Base-by-base conservation (phyloP, 2,797 vertebrate species). In the Huso huso region DNA sequence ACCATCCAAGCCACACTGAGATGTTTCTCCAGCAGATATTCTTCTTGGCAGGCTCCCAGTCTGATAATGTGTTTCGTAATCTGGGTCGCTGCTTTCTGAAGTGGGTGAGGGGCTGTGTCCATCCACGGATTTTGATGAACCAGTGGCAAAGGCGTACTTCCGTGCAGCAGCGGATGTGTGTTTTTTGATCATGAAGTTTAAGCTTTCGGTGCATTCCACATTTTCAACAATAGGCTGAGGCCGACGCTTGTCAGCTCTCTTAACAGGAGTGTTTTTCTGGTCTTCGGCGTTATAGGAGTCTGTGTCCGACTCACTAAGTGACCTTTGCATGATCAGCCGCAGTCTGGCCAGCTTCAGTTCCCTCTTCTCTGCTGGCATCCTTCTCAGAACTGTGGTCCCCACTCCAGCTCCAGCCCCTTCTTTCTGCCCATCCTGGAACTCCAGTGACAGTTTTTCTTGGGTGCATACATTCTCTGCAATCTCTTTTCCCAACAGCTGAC, bases 261-360 rank as follows among this genome's bases (percentile, higher is more conserved):
- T 87, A 76, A 78, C 70, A 0, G 87, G 78, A 0, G 77, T 84
- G 50, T 83, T 89, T 77, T 93, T 94, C 49, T 89, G 86, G 8
- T 97, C 95, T 73, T 98, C 95, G 0, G 89, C 84, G 5, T 90
- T 92, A 65, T 88, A 91, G 3, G 84, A 87, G 62, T 98, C 95
- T 0, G 95, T 91, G 66, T 98, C 96, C 0, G 95, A 97, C 68
- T 97, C 95, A 0, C 95, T 97, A 65, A 96, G 89, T 0, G 94
- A 95, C 57, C 95, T 87, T 79, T 96, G 95, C 93, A 95, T 96
- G 71, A 97, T 88, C 78, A 96, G 94, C 57, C 93, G 92, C 68
- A 97, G 86, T 57, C 95, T 84, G 0, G 93, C 93, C 50, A 97
- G 82, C 76, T 97, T 98, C 61, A 95, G 84, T 69, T 97, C 96